phyloP scores from a whole-genome alignment of 2,888 invertebrate genomes.

The Slavum lentiscoides region DNA sequence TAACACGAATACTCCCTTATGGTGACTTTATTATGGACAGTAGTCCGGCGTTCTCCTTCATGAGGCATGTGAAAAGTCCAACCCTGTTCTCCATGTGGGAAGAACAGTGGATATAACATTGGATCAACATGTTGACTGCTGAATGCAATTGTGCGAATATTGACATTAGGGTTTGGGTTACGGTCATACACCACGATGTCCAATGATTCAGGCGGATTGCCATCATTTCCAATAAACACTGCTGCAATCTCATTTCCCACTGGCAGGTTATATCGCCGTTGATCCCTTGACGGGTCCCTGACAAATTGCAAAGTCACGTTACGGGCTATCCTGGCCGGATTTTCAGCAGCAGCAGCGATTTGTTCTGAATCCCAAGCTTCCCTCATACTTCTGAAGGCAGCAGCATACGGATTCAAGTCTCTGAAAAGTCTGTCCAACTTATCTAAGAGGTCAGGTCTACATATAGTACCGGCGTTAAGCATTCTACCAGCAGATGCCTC shows the following conservation, averaged over 20 bases:
- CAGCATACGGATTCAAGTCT: too few relatives aligned
- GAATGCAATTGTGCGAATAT: slow-evolving; percentile 12
- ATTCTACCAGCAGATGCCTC: too few relatives aligned
- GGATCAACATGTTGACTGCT: slow-evolving; percentile 33
- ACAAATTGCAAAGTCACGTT: not conserved
- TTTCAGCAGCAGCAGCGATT: too few relatives aligned
- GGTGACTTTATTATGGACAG: not conserved
- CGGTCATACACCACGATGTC: not conserved
- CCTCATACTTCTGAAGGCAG: too few relatives aligned
- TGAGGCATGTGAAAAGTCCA: slow-evolving; percentile 31
- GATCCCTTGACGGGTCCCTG: not conserved
- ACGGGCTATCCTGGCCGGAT: too few relatives aligned
- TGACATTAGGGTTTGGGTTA: not conserved
- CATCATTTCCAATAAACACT: not conserved
- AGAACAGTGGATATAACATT: slow-evolving; percentile 39
- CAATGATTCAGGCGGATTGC: not conserved
- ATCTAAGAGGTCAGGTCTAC: too few relatives aligned
- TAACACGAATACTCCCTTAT: slow-evolving; percentile 29
- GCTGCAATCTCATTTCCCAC: not conserved
- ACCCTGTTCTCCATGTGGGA: slow-evolving; percentile 44
- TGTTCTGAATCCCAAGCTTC: too few relatives aligned
- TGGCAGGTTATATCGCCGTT: not conserved
- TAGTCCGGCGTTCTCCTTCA: not conserved
- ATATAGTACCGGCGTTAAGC: too few relatives aligned
- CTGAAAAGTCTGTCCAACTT: too few relatives aligned